These are phyloP conservation scores for Euura lappo DNA, from an alignment of 1,140 invertebrate species.

Conservation along the genomic window DNA sequence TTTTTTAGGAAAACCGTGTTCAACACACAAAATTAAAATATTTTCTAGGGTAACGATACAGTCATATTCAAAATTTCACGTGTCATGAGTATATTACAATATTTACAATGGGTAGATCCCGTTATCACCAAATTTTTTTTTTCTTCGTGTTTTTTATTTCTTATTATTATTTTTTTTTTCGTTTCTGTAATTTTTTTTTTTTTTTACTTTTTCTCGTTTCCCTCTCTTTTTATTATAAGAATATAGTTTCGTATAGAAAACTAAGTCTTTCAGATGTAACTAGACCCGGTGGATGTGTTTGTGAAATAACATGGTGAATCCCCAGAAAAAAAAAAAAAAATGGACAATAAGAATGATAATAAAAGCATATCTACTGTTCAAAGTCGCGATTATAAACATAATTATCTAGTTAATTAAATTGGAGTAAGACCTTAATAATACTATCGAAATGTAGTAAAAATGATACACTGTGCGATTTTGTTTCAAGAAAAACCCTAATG, in stretches of 20 bases:
- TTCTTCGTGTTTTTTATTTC: slow-evolving; percentile 26
- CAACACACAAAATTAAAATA: slow-evolving; percentile 33
- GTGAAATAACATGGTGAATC: slow-evolving; percentile 39
- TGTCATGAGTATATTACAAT: slow-evolving; percentile 51
- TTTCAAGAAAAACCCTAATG: not conserved
- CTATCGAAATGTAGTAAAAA: not conserved
- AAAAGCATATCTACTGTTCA: not conserved
- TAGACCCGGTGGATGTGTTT: slow-evolving; percentile 41
- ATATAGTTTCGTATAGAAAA: slow-evolving; percentile 61
- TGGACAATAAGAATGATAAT: slow-evolving; percentile 12
- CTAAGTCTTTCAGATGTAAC: slow-evolving; percentile 55
- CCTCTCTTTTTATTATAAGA: slow-evolving; percentile 48
- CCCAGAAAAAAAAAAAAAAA: slow-evolving; percentile 35
- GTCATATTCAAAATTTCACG: slow-evolving; percentile 33
- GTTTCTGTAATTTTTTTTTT: slow-evolving; percentile 21
- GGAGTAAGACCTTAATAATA: not conserved
- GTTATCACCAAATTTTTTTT: slow-evolving; percentile 41
- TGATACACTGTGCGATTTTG: not conserved
- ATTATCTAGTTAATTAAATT: not conserved
- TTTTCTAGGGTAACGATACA: slow-evolving; percentile 47
- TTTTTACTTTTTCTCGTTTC: slow-evolving; percentile 32
- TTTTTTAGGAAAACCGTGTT: not conserved
- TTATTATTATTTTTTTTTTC: slow-evolving; percentile 14
- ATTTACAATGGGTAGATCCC: slow-evolving; percentile 57
- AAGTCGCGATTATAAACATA: not conserved